A percentile compares a stretch with the other conserved stretches of the same genome.
Conservation (phyloP, 2,113 vertebrate genomes). For the Nematolebias whitei region DNA sequence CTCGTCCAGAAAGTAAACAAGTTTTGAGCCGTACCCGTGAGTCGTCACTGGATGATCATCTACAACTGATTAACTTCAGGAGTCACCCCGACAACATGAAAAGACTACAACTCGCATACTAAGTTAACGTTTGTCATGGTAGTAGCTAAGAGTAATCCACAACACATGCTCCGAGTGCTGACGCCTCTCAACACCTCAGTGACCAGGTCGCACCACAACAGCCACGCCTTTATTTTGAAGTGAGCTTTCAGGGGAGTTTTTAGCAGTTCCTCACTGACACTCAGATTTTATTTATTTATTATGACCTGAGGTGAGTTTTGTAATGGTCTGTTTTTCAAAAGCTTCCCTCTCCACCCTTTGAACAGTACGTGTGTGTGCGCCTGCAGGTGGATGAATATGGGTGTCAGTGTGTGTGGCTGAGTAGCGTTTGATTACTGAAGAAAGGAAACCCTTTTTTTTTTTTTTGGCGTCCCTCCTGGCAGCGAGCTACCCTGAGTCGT, state of each 20-base stretch:
- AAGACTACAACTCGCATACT: too few species aligned
- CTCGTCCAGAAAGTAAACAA: too few species aligned
- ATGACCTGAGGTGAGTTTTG: constrained; percentile 49
- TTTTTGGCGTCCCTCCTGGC: constrained; percentile 59
- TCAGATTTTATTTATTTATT: constrained; percentile 44
- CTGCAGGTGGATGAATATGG: constrained; percentile 7
- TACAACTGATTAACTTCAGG: too few species aligned
- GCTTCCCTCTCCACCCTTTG: constrained; percentile 39
- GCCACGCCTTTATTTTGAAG: background rate
- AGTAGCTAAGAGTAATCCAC: too few species aligned
- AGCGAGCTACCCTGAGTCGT: constrained; percentile 56
- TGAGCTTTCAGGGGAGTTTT: constrained; percentile 24
- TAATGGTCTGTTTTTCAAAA: constrained; percentile 54
- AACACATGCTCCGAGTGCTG: too few species aligned
- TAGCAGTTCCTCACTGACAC: constrained; percentile 18
- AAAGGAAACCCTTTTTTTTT: constrained; percentile 59
- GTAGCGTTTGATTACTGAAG: constrained; percentile 55
- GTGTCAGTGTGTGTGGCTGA: constrained; percentile 8
- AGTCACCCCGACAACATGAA: too few species aligned
- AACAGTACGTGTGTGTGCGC: constrained; percentile 27
- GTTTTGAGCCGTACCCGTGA: too few species aligned
- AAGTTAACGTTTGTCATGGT: too few species aligned
- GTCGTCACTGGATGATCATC: too few species aligned
- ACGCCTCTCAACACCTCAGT: too few species aligned
- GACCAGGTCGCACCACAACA: too few species aligned